phyloP scores from a whole-genome alignment of 2,888 invertebrate species.

The Globia sparganii region DNA sequence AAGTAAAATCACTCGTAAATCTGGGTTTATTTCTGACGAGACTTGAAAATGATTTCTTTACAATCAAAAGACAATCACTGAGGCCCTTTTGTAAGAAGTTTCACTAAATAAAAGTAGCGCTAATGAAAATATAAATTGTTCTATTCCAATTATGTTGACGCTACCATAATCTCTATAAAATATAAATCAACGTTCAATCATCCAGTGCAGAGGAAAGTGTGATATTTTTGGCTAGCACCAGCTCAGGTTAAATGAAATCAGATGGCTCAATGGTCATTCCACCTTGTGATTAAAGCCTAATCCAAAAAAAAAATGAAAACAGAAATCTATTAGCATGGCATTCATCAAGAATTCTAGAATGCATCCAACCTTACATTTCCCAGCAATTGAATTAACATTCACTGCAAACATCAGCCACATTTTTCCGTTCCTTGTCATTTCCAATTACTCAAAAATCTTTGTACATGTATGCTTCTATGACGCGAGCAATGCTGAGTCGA shows the following conservation, averaged over 20 bases:
- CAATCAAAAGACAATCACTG: neutral
- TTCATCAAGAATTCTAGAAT: neutral
- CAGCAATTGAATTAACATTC: neutral
- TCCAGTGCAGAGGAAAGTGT: neutral
- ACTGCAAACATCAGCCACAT: neutral
- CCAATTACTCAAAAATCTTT: slow-evolving; percentile 64
- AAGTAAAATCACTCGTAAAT: slow-evolving; percentile 37
- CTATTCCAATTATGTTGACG: neutral
- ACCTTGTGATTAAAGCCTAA: neutral
- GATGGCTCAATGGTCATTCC: neutral
- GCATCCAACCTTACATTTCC: neutral
- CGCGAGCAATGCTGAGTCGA: slow-evolving; percentile 76
- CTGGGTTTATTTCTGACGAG: slow-evolving; percentile 14
- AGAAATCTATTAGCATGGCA: neutral
- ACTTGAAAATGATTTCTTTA: slow-evolving; percentile 6
- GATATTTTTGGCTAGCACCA: neutral
- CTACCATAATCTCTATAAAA: neutral
- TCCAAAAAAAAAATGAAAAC: neutral
- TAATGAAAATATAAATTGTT: neutral
- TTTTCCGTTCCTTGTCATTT: slow-evolving; percentile 49
- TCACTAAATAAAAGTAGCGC: neutral
- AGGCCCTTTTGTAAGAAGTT: neutral
- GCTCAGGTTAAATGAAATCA: neutral
- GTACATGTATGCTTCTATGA: slow-evolving; percentile 67
- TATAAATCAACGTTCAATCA: neutral